Evolutionary conservation across 2,797 vertebrate species (phyloP).

Genomic region (Clarias pachynema): DNA sequence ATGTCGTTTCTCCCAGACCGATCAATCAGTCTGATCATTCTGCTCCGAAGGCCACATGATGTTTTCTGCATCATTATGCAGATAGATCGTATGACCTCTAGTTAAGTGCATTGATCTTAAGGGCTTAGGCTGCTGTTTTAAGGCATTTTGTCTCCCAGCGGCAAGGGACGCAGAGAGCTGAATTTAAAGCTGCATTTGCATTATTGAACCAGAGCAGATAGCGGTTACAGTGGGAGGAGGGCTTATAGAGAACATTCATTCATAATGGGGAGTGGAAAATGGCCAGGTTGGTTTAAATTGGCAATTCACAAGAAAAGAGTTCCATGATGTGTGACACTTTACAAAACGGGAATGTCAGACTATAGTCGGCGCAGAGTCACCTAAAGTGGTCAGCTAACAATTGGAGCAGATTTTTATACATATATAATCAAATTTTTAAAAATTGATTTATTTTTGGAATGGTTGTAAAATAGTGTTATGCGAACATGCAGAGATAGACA

Average conservation of each 20-base stretch:
- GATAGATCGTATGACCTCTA: conserved; percentile 41
- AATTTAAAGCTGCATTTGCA: not conserved
- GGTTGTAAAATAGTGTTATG: not conserved
- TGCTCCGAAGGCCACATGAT: conserved; percentile 23
- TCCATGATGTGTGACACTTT: too few relatives aligned
- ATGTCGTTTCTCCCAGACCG: conserved; percentile 33
- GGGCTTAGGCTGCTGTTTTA: conserved; percentile 5
- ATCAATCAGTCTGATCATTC: conserved; percentile 51
- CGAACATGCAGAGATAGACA: not conserved
- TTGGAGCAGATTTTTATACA: too few relatives aligned
- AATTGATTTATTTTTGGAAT: not conserved
- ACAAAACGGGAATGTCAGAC: not conserved
- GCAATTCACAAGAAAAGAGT: not conserved
- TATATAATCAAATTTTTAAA: too few relatives aligned
- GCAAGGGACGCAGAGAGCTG: conserved; percentile 2
- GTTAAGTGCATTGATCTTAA: conserved; percentile 34
- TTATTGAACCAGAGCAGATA: not conserved
- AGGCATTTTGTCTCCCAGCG: conserved; percentile 7
- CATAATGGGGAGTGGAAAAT: not conserved
- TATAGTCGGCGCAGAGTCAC: not conserved
- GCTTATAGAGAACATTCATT: not conserved
- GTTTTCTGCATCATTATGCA: conserved; percentile 31
- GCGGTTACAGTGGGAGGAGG: not conserved
- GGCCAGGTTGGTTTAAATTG: too few relatives aligned
- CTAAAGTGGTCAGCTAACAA: not conserved